phyloP scores from a whole-genome alignment of 2,113 vertebrate species.

The Microtus richardsoni region DNA sequence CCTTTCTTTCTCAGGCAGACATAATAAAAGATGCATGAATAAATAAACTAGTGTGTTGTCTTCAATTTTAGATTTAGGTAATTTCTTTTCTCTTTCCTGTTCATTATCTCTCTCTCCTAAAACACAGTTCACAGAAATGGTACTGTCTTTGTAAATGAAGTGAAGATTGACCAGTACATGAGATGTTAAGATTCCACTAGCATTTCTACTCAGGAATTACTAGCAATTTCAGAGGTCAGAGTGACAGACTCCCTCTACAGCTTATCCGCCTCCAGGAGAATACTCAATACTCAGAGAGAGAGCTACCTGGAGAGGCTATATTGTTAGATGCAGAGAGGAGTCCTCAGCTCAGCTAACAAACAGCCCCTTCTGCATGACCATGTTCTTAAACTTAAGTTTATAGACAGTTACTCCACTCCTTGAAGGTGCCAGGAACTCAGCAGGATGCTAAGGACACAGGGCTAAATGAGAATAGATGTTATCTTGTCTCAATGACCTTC shows the following conservation, averaged over 20 bases:
- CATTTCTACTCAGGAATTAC: constrained; percentile 36
- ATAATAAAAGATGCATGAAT: constrained; percentile 59
- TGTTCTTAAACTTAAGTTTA: neutral
- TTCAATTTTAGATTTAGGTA: constrained; percentile 28
- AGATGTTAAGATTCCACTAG: neutral
- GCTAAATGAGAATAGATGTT: neutral
- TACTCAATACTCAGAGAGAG: neutral
- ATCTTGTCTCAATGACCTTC: neutral
- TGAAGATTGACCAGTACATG: constrained; percentile 9
- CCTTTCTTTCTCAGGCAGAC: constrained; percentile 62
- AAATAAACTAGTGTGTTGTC: constrained; percentile 50
- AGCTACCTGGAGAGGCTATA: neutral
- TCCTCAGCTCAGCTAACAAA: neutral
- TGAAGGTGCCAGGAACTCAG: neutral
- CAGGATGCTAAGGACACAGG: neutral
- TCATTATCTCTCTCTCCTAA: neutral
- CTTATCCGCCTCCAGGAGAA: neutral
- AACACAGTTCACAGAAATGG: constrained; percentile 50
- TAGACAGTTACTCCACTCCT: neutral
- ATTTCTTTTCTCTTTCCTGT: constrained; percentile 43
- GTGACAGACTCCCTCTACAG: neutral
- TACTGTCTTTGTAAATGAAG: constrained; percentile 19
- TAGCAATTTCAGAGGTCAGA: neutral
- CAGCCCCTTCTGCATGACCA: neutral
- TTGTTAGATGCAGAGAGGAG: neutral